A percentile compares a stretch with the other conserved stretches of the same genome.
These are phyloP conservation scores for Troglohyphantes excavatus DNA, from an alignment of 2,888 invertebrate genomes.

Conservation along the genomic window DNA sequence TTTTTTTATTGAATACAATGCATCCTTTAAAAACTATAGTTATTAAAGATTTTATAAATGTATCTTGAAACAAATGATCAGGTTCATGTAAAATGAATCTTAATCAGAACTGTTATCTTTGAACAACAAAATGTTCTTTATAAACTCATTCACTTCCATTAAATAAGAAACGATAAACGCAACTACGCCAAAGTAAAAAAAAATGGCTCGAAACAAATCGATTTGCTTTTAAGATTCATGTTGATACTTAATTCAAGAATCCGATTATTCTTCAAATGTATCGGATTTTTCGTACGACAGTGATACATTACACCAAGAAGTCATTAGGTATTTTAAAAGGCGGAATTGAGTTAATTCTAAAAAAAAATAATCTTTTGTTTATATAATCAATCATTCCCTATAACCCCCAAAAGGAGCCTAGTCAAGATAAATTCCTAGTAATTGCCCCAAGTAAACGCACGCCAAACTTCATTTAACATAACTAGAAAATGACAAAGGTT, in stretches of 20 bases:
- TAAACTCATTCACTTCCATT: no score
- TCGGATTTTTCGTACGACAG: slow-evolving; percentile 2
- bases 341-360: neutral
- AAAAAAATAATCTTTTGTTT: neutral
- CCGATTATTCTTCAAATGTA: neutral
- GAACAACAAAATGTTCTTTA: no score
- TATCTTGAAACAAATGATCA: no score
- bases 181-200: no score
- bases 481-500: slow-evolving; percentile 8
- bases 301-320: neutral
- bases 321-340: slow-evolving; percentile 11
- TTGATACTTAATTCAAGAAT: neutral
- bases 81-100: no score
- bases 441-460: neutral
- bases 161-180: no score
- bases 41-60: no score
- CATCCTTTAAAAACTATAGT: no score
- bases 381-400: slow-evolving; percentile 26
- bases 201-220: no score
- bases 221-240: no score
- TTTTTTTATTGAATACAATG: no score
- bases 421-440: neutral
- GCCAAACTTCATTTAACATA: slow-evolving; percentile 23
- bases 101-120: no score
- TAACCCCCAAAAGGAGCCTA: neutral